phyloP scores from a whole-genome alignment of 2,113 vertebrate species.

The Sardina pilchardus region DNA sequence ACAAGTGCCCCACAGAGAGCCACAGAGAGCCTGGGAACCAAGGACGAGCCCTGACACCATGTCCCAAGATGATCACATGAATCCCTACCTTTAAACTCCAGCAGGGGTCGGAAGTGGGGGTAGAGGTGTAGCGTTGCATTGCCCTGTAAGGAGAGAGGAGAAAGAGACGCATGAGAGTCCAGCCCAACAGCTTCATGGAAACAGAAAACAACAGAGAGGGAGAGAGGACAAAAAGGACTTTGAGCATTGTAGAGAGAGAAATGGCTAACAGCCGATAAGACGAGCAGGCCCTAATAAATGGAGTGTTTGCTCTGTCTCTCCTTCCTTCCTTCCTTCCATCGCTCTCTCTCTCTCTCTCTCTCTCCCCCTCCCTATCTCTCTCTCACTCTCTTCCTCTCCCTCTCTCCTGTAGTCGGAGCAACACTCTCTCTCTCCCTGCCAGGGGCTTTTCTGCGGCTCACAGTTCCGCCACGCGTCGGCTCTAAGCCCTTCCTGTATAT shows the following conservation, averaged over 20 bases:
- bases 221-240: background rate
- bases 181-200: background rate
- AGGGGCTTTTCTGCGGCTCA: conserved; percentile 51
- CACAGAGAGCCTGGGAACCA: background rate
- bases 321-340: too few relatives aligned
- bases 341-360: conserved; percentile 1
- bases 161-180: conserved; percentile 17
- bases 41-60: background rate
- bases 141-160: conserved; percentile 61
- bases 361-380: conserved; percentile 16
- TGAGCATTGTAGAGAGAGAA: background rate
- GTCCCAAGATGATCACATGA: background rate
- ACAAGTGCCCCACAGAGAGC: background rate
- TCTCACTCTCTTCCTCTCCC: background rate
- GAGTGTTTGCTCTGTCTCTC: conserved; percentile 19
- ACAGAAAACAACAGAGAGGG: background rate
- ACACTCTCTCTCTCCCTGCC: conserved; percentile 16
- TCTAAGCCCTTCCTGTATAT: conserved; percentile 48
- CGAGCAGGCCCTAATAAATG: conserved; percentile 43
- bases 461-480: conserved; percentile 12
- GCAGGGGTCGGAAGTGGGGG: conserved; percentile 74
- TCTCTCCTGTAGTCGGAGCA: conserved; percentile 25
- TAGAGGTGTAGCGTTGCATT: conserved; percentile 78
- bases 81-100: conserved; percentile 78
- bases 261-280: background rate